Conservation (phyloP, 2,888 invertebrate species). For the Rhyacophila evoluta region DNA sequence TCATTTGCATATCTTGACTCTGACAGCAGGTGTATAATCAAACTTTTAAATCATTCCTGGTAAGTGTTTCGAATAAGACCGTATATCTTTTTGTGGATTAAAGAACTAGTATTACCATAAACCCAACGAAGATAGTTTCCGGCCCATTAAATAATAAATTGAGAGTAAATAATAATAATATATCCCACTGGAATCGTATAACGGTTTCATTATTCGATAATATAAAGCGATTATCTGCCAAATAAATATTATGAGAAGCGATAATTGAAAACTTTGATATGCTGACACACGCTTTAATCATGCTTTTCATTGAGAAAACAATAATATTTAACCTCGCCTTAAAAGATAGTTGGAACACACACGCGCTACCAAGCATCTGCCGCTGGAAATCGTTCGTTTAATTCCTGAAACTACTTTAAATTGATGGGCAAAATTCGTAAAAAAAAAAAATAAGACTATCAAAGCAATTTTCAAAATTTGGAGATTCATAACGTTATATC, state of each 20-base stretch:
- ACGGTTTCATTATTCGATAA: background rate
- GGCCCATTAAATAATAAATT: constrained; percentile 24
- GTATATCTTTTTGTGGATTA: constrained; percentile 35
- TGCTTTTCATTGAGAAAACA: too few species aligned
- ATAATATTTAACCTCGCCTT: too few species aligned
- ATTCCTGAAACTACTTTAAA: too few species aligned
- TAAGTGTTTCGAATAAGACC: constrained; percentile 47
- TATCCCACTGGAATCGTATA: background rate
- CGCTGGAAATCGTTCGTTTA: too few species aligned
- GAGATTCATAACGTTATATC: too few species aligned
- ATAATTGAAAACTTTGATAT: too few species aligned
- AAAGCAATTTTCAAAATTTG: too few species aligned
- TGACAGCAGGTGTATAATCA: constrained; percentile 52
- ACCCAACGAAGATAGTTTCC: constrained; percentile 17
- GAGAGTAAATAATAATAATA: constrained; percentile 24
- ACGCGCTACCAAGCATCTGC: too few species aligned
- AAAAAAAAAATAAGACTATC: too few species aligned
- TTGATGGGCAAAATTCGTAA: too few species aligned
- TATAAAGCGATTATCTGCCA: background rate
- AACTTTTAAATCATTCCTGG: constrained; percentile 50
- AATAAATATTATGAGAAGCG: background rate
- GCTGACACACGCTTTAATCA: too few species aligned
- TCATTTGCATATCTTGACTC: constrained; percentile 54
- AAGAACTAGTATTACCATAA: constrained; percentile 21
- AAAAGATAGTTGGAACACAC: too few species aligned